Percentiles rank a stretch among this genome's conserved stretches.
Evolutionary conservation across 2,888 invertebrate genomes (phyloP).

Genomic region (Apamea crenata): DNA sequence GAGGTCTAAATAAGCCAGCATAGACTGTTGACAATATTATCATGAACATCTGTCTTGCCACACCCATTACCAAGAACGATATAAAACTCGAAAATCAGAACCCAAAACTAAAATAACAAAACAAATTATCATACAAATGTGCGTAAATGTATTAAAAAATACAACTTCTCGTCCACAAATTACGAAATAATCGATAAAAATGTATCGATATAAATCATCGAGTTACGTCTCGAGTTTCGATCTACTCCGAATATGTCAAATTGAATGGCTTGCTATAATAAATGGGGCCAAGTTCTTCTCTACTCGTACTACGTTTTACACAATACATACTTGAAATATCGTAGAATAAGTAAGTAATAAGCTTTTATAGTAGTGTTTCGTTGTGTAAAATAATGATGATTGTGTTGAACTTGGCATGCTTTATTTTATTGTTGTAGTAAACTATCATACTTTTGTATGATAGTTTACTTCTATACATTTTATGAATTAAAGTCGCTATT

Average conservation of each 20-base stretch:
- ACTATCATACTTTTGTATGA: no score
- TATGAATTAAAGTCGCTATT: not conserved
- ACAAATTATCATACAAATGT: conserved; percentile 60
- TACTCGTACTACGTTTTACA: conserved; percentile 51
- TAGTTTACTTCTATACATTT: not conserved
- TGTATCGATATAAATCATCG: conserved; percentile 55
- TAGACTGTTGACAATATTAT: conserved; percentile 28
- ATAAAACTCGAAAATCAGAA: conserved; percentile 10
- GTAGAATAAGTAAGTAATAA: not conserved
- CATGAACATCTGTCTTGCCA: conserved; percentile 3
- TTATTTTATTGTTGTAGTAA: not conserved
- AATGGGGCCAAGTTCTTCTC: conserved; percentile 55
- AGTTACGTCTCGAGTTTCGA: conserved; percentile 23
- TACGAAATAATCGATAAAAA: conserved; percentile 49
- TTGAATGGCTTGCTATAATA: conserved; percentile 29
- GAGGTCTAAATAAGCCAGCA: not conserved
- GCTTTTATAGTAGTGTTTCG: conserved; percentile 32
- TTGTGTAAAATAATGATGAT: not conserved
- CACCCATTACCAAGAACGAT: conserved; percentile 8
- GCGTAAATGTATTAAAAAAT: conserved; percentile 28
- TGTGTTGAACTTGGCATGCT: conserved; percentile 23
- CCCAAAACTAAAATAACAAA: conserved; percentile 38
- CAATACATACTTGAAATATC: conserved; percentile 35
- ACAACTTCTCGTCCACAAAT: conserved; percentile 17
- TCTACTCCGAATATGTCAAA: conserved; percentile 64